Evolutionary conservation across 2,888 invertebrate species (phyloP), one percentile per base, ranked within the genome.

Genomic region (Drosophila macrospina): DNA sequence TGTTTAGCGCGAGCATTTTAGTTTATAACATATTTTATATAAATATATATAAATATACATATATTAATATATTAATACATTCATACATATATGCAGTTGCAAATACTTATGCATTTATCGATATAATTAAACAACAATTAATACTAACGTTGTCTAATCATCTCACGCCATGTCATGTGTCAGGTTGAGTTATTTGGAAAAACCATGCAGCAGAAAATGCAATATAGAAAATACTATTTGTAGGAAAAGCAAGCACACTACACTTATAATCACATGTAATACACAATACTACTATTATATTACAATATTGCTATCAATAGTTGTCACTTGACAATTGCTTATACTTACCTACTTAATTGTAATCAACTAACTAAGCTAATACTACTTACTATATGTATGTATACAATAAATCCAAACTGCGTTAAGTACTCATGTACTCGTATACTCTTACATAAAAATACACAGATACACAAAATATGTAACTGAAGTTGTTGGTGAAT

Each of bases 401-500:
- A 45, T 37, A 59, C 39, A 45, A 64, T 30, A 36, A 69, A 52
- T 56, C 55, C 26, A 78, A 80, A 69, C 54, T 63, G 63, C 77
- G 69, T 77, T 83, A 63, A 69, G 64, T 59, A 52, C 37, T 5
- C 57, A 42, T 57, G 36, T 48, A 72, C 41, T 41, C 41, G 41
- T 24, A 20, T 20, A 41, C 48, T 71, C 63, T 51, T 48, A 78
- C 63, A 62, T 30, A 63, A 69, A 69, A 39, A 71, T 51, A 74
- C 68, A 65, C 68, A 67, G 37, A 72, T 52, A 74, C 69, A 72
- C 59, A 39, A 62, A 63, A 74, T 80, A 86, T 84, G 88, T 87
- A 87, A 85, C 82, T 87, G 80, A 84, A 84, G 84, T 84, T 84
- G 84, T 84, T 84, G 84, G 88, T 84, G 84, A 84, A 84, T 84